Evolutionary conservation across 1,140 invertebrate genomes (phyloP), one percentile per base, ranked within the genome.

Genomic region (Nasonia longicornis): DNA sequence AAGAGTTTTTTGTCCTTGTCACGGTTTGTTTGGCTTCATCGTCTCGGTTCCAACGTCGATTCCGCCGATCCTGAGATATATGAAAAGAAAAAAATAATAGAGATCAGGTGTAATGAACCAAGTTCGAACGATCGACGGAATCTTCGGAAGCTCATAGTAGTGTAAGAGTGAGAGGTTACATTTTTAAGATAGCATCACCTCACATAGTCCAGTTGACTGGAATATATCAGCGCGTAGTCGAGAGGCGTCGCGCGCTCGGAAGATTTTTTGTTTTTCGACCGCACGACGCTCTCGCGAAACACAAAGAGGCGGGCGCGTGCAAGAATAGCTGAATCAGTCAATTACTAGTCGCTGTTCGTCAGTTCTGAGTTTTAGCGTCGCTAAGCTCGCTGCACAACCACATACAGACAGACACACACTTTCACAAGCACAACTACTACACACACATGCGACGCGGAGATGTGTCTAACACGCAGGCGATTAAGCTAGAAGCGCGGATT

Each of bases 261-360:
- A 52, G 48, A 52, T 52, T 52, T 20, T 52, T 67, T 29, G 10
- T 8, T 74, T 74, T 31, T 66, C 64, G 64, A 12, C 26, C 64
- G 64, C 16, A 6, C 26, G 64, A 67, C 26, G 16, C 26, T 31
- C 64, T 67, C 22, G 64, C 64, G 26, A 67, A 67, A 31, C 64
- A 31, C 10, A 16, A 29, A 52, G 16, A 63, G 45, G 58, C 31
- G 64, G 58, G 80, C 69, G 58, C 31, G 64, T 58, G 80, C 69
- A 4, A 82, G 83, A 85, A 89, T 84, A 89, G 85, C 82, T 88
- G 85, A 88, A 90, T 90, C 89, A 91, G 89, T 91, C 90, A 91
- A 90, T 90, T 89, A 88, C 90, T 91, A 91, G 90, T 91, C 90
- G 81, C 77, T 76, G 70, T 79, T 88, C 87, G 86, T 90, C 89